These are phyloP conservation scores for Crossaster papposus DNA, from an alignment of 53 echinoderm and acorn worm genomes.

Conservation along the genomic window DNA sequence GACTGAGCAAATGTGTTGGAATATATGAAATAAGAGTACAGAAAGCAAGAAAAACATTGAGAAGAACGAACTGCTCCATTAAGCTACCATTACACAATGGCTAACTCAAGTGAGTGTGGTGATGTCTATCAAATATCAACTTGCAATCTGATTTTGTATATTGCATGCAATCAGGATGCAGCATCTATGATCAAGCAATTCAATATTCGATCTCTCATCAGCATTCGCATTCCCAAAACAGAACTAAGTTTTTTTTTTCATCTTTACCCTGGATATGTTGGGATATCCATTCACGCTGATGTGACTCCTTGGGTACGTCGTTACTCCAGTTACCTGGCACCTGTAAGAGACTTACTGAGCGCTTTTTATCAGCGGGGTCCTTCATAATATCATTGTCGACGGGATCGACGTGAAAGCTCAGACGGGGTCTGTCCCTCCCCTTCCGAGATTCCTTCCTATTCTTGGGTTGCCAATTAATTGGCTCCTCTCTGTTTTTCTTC, in stretches of 20 bases:
- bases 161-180: conserved; percentile 8
- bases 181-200: background rate
- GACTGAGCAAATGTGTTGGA: too few species aligned
- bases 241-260: background rate
- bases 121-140: background rate
- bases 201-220: background rate
- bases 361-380: conserved; percentile 27
- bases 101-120: background rate
- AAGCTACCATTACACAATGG: background rate
- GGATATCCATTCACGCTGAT: conserved; percentile 24
- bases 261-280: conserved; percentile 55
- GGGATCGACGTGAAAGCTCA: conserved; percentile 34
- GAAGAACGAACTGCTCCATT: background rate
- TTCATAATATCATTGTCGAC: background rate
- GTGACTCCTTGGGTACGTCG: background rate
- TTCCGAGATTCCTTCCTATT: background rate
- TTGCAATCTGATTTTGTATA: background rate
- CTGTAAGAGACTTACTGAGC: conserved; percentile 47
- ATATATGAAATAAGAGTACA: background rate
- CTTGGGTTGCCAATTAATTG: background rate
- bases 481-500: background rate
- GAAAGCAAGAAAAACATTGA: background rate
- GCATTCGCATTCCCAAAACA: conserved; percentile 25
- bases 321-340: conserved; percentile 30
- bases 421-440: conserved; percentile 33